phyloP scores from a whole-genome alignment of 2,888 invertebrate genomes.

The Apomyelois bistriatella region DNA sequence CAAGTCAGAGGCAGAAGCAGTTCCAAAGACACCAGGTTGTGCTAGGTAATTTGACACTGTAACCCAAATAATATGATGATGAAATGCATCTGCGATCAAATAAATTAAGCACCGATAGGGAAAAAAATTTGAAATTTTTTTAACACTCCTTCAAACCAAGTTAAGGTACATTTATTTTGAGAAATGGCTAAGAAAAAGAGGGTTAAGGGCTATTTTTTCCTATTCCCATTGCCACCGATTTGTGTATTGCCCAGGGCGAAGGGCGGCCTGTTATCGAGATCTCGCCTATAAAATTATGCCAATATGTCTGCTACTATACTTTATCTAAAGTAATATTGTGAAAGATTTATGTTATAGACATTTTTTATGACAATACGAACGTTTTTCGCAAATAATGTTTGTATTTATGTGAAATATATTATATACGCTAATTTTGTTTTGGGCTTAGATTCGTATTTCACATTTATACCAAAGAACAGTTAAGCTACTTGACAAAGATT shows the following conservation, averaged over 20 bases:
- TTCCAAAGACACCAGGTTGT: no score
- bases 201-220: conserved; percentile 3
- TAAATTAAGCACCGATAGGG: no score
- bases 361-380: neutral
- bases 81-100: no score
- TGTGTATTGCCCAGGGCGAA: conserved; percentile 5
- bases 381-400: neutral
- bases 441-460: no score
- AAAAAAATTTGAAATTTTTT: neutral
- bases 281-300: conserved; percentile 9
- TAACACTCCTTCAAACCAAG: neutral
- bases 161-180: neutral
- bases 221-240: conserved; percentile 2
- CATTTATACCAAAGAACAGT: no score
- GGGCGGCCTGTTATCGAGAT: conserved; percentile 1
- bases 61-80: no score
- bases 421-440: no score
- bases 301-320: neutral
- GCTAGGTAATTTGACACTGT: no score
- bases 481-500: no score
- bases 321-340: neutral
- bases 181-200: conserved; percentile 1
- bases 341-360: neutral
- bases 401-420: neutral
- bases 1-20: no score